Conservation (phyloP, 1,140 invertebrate genomes). For the Nautilus pompilius region DNA sequence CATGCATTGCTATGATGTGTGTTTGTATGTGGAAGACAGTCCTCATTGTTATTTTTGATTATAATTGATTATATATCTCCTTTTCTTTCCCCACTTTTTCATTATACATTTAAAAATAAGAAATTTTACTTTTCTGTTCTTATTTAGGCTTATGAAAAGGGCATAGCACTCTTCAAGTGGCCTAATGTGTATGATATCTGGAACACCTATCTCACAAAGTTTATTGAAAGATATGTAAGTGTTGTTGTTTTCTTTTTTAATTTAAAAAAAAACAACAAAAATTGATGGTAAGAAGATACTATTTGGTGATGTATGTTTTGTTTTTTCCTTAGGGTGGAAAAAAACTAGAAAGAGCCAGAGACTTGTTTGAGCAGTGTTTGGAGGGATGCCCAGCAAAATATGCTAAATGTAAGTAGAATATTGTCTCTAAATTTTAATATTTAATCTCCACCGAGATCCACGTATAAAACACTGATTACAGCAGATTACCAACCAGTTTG, state of each 20-base stretch:
- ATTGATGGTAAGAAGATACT: too few species aligned
- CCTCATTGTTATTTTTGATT: neutral
- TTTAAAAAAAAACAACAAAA: neutral
- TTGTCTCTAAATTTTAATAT: too few species aligned
- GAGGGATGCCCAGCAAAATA: conserved; percentile 93
- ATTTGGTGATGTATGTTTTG: too few species aligned
- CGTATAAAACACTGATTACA: too few species aligned
- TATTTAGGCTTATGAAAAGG: conserved; percentile 88
- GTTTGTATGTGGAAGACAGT: too few species aligned
- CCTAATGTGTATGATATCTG: conserved; percentile 99
- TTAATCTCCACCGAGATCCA: too few species aligned
- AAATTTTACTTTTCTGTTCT: conserved; percentile 5
- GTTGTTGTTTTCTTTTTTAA: neutral
- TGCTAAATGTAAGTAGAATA: conserved; percentile 76
- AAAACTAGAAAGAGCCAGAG: conserved; percentile 93
- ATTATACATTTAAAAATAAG: neutral
- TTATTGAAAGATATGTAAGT: conserved; percentile 83
- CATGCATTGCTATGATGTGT: too few species aligned
- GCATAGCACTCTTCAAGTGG: conserved; percentile 97
- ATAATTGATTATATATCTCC: neutral
- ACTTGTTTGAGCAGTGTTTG: conserved; percentile 98
- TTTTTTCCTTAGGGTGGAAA: conserved; percentile 67
- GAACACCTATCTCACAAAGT: conserved; percentile 98
- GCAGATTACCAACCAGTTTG: too few species aligned
- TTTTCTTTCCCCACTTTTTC: neutral